Evolutionary conservation across 2,113 vertebrate genomes (phyloP), one percentile per base, ranked within the genome.

Genomic region (Aptenodytes forsteri): DNA sequence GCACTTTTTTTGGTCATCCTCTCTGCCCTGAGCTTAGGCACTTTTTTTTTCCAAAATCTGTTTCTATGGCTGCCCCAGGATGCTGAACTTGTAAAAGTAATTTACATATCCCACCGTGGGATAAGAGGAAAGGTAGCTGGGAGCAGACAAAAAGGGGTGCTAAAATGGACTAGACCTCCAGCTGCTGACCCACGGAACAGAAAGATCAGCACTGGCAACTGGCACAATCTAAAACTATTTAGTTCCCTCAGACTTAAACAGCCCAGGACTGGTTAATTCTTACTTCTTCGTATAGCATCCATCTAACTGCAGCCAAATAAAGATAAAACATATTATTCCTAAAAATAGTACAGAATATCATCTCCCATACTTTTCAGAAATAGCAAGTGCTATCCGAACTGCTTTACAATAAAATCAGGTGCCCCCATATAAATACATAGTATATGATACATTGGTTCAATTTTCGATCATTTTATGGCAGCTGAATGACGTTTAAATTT

Each of bases 361-460:
- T 87, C 7, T 2, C 61, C 44, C 69, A 36, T 55, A 22, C 59
- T 95, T 75, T 83, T 87, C 93, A 91, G 65, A 89, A 93, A 91
- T 40, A 84, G 47, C 18, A 87, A 76, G 61, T 55, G 67, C 71
- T 91, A 84, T 87, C 88, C 91, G 70, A 94, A 80, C 73, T 58
- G 49, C 70, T 93, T 83, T 85, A 83, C 67, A 95, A 91, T 44
- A 59, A 89, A 85, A 89, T 61, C 81, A 83, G 78, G 66, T 93
- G 61, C 14, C 20, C 7, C 61, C 34, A 49, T 52, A 87, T 71
- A 94, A 93, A 93, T 44, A 76, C 16, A 64, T n/a, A 38, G 6
- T 52, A 44, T 59, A 38, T 59, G 52, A 93, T 17, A 46, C 14
- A n/a, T 16, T 36, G 34, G 29, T 79, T 91, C 56, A 19, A 27